These are phyloP conservation scores for Eupleurogrammus muticus DNA, from an alignment of 2,797 vertebrate species.

Conservation along the genomic window DNA sequence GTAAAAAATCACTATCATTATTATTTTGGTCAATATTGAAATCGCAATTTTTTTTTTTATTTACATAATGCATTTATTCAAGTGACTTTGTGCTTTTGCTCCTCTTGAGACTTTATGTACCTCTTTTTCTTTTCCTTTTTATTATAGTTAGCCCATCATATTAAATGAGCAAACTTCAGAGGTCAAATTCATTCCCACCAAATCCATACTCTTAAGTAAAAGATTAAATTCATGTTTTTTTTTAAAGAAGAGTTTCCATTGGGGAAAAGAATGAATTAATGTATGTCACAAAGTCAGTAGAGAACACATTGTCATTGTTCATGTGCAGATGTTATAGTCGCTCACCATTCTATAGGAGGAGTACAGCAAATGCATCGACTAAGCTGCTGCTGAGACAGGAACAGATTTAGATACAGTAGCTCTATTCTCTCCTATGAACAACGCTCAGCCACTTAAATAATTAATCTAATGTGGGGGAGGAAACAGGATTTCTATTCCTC, in stretches of 20 bases:
- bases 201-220: slow-evolving; percentile 10
- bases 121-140: no score
- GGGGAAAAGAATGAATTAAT: background rate
- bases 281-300: background rate
- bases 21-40: no score
- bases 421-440: slow-evolving; percentile 33
- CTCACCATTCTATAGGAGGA: background rate
- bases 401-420: slow-evolving; percentile 19
- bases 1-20: no score
- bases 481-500: slow-evolving; percentile 5
- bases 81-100: no score
- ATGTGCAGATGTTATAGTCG: background rate
- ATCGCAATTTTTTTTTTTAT: no score
- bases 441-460: slow-evolving; percentile 62
- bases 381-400: slow-evolving; percentile 27
- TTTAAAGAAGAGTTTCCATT: slow-evolving; percentile 13
- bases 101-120: no score
- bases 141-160: background rate
- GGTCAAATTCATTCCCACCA: background rate
- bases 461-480: slow-evolving; percentile 53
- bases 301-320: background rate
- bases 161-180: slow-evolving; percentile 8
- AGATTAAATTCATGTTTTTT: slow-evolving; percentile 15
- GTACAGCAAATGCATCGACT: background rate
- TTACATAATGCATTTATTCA: no score